Base-by-base conservation (phyloP, 2,113 vertebrate species). In the Mohoua ochrocephala region DNA sequence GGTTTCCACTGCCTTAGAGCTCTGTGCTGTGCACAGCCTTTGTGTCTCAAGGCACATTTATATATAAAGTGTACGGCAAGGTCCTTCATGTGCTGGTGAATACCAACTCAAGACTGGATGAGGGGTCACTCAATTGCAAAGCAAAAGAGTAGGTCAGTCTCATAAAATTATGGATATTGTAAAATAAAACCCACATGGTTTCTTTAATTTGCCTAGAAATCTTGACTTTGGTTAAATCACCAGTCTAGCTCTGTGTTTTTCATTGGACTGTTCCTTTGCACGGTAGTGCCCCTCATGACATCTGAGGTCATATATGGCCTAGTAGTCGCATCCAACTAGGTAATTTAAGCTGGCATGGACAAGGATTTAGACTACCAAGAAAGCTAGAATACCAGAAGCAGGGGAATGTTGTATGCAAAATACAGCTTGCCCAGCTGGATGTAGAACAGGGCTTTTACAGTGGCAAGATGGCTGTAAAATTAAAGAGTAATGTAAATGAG, bases 261-360 rank as follows among this genome's bases (percentile, higher is more conserved):
- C 15, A 47, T 31, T 8, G 1, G 60, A 7, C n/a, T 63, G 31
- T 53, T 92, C 16, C 69, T 60, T 8, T 63, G 56, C 21, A 11
- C 17, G 31, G 15, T 56, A 64, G n/a, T 54, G 19, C 13, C 24
- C 47, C 21, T 52, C 8, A 3, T 45, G 75, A 37, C 22, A 15
- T 65, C 30, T 52, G 44, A 77, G n/a, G 52, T 60, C 47, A 9
- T 37, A 0, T 41, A 11, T 20, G 21, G 54, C 44, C 45, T 73
- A 44, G 28, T 16, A 89, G 30, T 60, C 0, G 0, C 26, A 63
- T 44, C 14, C 14, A 42, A 0, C 64, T 74, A 80, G 37, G 10
- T 35, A 35, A 59, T 35, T 61, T 60, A 60, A 70, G 12, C 14
- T 67, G 52, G 16, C 27, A 6, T 10, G 9, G 47, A 35, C 21